Percentiles rank a stretch among this genome's conserved stretches.
phyloP scores from a whole-genome alignment of 2,888 invertebrate species.

The Synergus japonicus region DNA sequence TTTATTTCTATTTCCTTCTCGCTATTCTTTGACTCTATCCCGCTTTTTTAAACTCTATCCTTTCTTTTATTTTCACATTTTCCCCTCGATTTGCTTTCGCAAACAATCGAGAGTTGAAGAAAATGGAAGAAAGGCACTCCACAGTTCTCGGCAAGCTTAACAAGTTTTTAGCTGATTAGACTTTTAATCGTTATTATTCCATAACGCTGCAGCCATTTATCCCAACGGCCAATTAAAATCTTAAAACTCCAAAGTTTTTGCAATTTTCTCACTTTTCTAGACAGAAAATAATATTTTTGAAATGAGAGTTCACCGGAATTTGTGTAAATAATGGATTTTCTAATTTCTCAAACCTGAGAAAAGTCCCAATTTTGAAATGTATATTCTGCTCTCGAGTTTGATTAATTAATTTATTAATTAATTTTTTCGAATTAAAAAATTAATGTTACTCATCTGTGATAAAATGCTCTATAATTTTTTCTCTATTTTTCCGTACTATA shows the following conservation, averaged over 20 bases:
- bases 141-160: constrained; percentile 54
- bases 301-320: no score
- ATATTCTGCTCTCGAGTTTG: no score
- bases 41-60: no score
- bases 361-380: no score
- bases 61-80: neutral
- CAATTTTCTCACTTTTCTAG: constrained; percentile 41
- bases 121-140: constrained; percentile 52
- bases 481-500: no score
- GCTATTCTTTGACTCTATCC: neutral
- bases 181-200: constrained; percentile 63
- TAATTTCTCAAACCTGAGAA: no score
- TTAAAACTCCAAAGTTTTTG: constrained; percentile 53
- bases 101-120: constrained; percentile 30
- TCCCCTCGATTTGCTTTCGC: neutral
- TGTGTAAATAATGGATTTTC: neutral
- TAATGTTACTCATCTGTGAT: no score
- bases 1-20: neutral
- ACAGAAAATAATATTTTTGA: neutral
- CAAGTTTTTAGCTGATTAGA: constrained; percentile 62
- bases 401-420: no score
- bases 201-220: constrained; percentile 57
- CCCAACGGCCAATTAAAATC: constrained; percentile 57
- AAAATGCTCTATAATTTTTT: no score
- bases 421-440: no score